Conservation (phyloP, 2,888 invertebrate genomes). For the Drosophila macrospina region DNA sequence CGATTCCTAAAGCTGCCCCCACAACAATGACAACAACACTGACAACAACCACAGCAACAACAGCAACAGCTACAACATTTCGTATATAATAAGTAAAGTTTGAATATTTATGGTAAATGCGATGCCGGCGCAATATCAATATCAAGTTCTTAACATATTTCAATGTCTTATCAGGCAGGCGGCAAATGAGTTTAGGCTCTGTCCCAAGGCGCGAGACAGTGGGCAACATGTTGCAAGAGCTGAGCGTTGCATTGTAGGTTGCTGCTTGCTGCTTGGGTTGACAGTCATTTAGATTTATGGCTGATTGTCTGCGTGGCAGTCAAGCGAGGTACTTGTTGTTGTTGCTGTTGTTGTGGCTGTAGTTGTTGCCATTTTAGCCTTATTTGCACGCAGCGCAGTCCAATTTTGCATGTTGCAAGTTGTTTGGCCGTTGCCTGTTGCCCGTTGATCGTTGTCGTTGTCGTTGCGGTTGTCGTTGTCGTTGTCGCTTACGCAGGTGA, state of each 20-base stretch:
- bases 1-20: constrained; percentile 2
- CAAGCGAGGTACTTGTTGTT: constrained; percentile 46
- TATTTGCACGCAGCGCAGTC: constrained; percentile 80
- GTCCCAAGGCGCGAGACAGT: constrained; percentile 27
- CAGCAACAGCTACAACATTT: constrained; percentile 30
- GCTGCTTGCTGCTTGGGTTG: constrained; percentile 66
- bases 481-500: constrained; percentile 81
- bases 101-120: constrained; percentile 76
- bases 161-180: constrained; percentile 75
- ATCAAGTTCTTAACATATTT: constrained; percentile 79
- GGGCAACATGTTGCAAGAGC: constrained; percentile 67
- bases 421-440: constrained; percentile 21
- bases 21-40: constrained; percentile 1
- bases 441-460: constrained; percentile 19
- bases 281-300: constrained; percentile 82
- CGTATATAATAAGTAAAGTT: constrained; percentile 63
- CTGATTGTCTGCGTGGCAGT: constrained; percentile 76
- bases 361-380: constrained; percentile 64
- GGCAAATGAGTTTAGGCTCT: constrained; percentile 67
- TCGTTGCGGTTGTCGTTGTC: constrained; percentile 55
- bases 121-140: constrained; percentile 78
- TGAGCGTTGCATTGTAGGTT: constrained; percentile 63
- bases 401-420: constrained; percentile 73
- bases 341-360: constrained; percentile 15
- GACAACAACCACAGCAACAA: neutral